phyloP scores from a whole-genome alignment of 2,797 vertebrate genomes.

The Parotocinclus haroldoi region DNA sequence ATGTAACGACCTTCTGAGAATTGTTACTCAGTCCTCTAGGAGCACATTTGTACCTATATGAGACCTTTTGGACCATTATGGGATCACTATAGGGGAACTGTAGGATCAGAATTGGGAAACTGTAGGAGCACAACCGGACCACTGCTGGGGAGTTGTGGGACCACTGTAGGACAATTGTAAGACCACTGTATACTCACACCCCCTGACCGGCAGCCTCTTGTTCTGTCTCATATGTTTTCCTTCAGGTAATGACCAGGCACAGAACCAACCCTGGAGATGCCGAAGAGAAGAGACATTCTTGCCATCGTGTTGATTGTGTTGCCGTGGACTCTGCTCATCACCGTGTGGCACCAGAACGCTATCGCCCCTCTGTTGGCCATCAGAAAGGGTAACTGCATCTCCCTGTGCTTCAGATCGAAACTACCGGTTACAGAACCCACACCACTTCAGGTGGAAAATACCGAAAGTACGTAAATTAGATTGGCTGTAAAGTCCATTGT shows the following conservation, averaged over 20 bases:
- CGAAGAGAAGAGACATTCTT: constrained; percentile 99
- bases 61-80: neutral
- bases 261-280: constrained; percentile 97
- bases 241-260: constrained; percentile 94
- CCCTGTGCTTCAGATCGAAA: no score
- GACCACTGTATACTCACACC: neutral
- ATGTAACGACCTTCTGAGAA: no score
- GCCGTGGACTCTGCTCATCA: constrained; percentile 98
- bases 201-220: no score
- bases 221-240: neutral
- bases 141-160: neutral
- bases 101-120: neutral
- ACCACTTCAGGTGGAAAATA: no score
- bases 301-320: constrained; percentile 97
- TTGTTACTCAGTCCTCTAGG: no score
- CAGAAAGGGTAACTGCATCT: constrained; percentile 83
- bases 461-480: no score
- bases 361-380: constrained; percentile 91
- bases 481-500: no score
- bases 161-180: neutral
- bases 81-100: neutral
- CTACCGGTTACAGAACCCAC: no score
- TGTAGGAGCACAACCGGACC: neutral
- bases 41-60: no score
- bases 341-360: constrained; percentile 97